These are phyloP conservation scores for Lanistes nyassanus DNA, from an alignment of 1,140 invertebrate genomes.

Conservation along the genomic window DNA sequence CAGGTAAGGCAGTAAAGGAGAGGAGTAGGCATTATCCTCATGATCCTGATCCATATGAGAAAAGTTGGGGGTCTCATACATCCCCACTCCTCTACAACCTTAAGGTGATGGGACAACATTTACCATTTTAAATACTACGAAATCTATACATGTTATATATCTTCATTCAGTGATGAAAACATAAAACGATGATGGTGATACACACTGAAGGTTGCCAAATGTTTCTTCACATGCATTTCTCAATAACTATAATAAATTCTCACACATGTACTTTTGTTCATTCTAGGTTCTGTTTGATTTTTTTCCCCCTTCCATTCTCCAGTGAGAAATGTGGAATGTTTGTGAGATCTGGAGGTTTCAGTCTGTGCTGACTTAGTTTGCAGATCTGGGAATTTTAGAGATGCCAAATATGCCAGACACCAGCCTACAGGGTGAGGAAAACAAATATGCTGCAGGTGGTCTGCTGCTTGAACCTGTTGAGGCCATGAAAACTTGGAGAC, in stretches of 20 bases:
- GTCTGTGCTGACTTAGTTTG: slow-evolving; percentile 63
- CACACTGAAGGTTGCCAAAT: not conserved
- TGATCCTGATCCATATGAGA: too few species aligned
- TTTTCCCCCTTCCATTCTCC: not conserved
- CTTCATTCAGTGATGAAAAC: too few species aligned
- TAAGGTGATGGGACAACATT: too few species aligned
- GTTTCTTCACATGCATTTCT: not conserved
- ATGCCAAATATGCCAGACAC: slow-evolving; percentile 76
- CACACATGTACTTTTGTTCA: too few species aligned
- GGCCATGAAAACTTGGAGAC: slow-evolving; percentile 76
- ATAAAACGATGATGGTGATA: too few species aligned
- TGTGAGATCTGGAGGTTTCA: not conserved
- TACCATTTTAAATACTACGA: too few species aligned
- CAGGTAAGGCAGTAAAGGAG: too few species aligned
- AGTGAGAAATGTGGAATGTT: not conserved
- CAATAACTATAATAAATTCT: not conserved
- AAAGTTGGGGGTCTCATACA: too few species aligned
- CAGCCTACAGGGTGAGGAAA: slow-evolving; percentile 70
- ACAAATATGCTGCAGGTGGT: slow-evolving; percentile 74
- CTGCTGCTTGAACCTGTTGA: slow-evolving; percentile 72
- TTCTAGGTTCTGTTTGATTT: not conserved
- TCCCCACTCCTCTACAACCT: too few species aligned
- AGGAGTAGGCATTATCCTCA: not conserved
- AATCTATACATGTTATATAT: too few species aligned
- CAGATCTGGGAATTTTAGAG: slow-evolving; percentile 75